Evolutionary conservation across 2,113 vertebrate species (phyloP).

Genomic region (Muntiacus reevesi): DNA sequence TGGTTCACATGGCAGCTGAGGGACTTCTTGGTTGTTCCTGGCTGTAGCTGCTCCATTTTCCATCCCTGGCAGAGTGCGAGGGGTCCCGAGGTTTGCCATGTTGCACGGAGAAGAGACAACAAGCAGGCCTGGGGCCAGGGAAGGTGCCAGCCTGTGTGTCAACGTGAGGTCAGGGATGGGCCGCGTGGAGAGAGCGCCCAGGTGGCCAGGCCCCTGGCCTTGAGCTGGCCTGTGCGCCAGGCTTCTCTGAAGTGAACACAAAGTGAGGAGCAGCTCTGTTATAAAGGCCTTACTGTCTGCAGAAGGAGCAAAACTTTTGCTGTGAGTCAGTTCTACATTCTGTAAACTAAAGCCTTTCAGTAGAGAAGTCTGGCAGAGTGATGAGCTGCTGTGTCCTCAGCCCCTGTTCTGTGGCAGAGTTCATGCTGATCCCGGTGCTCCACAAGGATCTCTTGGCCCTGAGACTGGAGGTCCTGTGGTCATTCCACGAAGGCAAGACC

Average conservation of each 20-base stretch:
- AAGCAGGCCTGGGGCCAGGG: neutral
- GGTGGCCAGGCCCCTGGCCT: no score
- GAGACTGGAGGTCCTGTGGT: neutral
- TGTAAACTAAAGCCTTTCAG: neutral
- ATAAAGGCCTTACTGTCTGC: neutral
- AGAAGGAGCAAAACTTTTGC: neutral
- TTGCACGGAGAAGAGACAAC: neutral
- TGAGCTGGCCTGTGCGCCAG: neutral
- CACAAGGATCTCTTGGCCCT: no score
- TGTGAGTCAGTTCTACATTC: neutral
- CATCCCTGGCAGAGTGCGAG: neutral
- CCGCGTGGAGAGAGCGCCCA: no score
- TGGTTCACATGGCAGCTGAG: no score
- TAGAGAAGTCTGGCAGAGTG: neutral
- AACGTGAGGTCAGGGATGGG: rapidly evolving
- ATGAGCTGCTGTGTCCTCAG: neutral
- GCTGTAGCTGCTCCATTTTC: neutral
- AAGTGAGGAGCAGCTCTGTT: neutral
- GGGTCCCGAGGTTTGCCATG: rapidly evolving
- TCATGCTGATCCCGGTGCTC: rapidly evolving
- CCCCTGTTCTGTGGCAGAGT: neutral
- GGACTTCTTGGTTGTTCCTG: neutral
- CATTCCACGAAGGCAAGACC: neutral
- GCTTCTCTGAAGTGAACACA: neutral
- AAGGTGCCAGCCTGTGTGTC: rapidly evolving